Conservation (phyloP, 2,797 vertebrate species). For the Eospalax fontanierii region DNA sequence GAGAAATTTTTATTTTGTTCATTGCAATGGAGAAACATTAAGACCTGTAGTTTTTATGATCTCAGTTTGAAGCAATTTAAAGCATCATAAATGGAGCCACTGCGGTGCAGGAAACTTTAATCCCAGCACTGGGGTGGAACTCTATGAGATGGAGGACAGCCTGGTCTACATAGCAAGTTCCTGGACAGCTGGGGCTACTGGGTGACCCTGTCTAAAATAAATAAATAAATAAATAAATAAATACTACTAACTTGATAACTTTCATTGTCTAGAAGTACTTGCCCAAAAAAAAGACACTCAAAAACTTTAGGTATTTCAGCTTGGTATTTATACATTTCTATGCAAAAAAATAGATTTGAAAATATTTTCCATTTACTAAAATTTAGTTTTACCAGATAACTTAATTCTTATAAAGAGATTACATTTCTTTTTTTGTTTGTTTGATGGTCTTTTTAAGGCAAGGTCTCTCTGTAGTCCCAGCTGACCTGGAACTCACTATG, state of each 20-base stretch:
- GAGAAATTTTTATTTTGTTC: neutral
- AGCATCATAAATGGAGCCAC: slow-evolving; percentile 2
- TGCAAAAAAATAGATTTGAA: neutral
- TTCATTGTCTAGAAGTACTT: slow-evolving; percentile 39
- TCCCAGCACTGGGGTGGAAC: too few species aligned
- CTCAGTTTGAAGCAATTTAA: neutral
- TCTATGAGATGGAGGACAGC: too few species aligned
- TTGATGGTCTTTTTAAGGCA: too few species aligned
- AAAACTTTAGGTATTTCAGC: neutral
- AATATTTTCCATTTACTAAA: neutral
- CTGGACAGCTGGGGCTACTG: too few species aligned
- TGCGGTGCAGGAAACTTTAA: too few species aligned
- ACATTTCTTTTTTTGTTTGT: too few species aligned
- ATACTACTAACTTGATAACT: slow-evolving; percentile 15
- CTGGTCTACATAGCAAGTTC: too few species aligned
- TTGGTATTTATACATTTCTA: slow-evolving; percentile 16
- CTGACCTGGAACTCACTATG: too few species aligned
- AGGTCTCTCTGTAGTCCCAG: too few species aligned
- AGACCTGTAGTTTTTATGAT: slow-evolving; percentile 18
- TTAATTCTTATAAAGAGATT: neutral
- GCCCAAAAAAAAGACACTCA: slow-evolving; percentile 16
- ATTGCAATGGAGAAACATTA: neutral
- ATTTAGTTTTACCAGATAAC: slow-evolving; percentile 11
- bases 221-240: too few species aligned
- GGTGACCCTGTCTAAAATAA: too few species aligned